Conservation (phyloP, 2,888 invertebrate species). For the Nemoura dubitans region DNA sequence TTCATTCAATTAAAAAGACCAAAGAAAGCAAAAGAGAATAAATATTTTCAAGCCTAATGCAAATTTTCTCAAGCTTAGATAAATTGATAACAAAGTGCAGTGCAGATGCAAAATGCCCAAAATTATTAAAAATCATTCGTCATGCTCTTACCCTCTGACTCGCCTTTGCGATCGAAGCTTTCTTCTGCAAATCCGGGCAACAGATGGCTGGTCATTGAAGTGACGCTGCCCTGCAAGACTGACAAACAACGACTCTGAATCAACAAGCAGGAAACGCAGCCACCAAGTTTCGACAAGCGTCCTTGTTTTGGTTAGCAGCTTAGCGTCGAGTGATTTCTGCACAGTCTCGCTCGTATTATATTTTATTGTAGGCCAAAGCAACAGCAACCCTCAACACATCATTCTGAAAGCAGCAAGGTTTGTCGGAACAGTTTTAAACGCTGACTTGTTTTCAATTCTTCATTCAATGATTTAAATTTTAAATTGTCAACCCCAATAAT, state of each 20-base stretch:
- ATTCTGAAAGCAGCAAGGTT: conserved; percentile 2
- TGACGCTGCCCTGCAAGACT: conserved; percentile 46
- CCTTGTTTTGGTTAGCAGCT: neutral
- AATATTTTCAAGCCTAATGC: too few relatives aligned
- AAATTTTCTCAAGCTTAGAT: too few relatives aligned
- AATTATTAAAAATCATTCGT: neutral
- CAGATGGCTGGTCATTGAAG: conserved; percentile 38
- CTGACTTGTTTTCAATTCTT: neutral
- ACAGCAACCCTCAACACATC: neutral
- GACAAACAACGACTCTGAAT: conserved; percentile 40
- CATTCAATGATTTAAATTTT: too few relatives aligned
- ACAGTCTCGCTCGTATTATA: neutral
- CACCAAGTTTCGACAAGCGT: neutral
- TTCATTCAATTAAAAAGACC: too few relatives aligned
- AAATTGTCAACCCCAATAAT: too few relatives aligned
- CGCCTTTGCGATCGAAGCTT: conserved; percentile 59
- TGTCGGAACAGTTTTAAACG: neutral
- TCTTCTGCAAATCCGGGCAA: conserved; percentile 58
- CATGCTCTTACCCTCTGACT: conserved; percentile 57
- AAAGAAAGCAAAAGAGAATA: too few relatives aligned
- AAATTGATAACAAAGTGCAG: neutral
- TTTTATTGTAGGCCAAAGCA: neutral
- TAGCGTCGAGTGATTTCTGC: neutral
- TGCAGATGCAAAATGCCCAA: neutral
- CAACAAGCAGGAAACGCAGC: neutral